Conservation (phyloP, 53 echinoderm and acorn worm genomes). For the Actinopyga echinites region DNA sequence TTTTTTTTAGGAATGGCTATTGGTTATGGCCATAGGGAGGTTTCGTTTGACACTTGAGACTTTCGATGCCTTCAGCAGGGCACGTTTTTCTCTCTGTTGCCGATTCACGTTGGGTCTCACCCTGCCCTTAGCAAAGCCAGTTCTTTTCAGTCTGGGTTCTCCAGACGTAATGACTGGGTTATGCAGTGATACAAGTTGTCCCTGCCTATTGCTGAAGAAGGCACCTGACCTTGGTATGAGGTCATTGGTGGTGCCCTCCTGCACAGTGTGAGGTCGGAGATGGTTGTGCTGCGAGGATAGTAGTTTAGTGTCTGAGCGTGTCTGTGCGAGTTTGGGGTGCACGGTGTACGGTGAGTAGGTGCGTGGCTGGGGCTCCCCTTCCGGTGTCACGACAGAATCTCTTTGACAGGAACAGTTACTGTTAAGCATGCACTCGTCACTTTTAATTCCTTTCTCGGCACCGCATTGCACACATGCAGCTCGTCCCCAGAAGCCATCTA, state of each 20-base stretch:
- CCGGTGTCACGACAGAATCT: constrained; percentile 11
- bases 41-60: background rate
- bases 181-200: constrained; percentile 44
- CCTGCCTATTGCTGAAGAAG: constrained; percentile 76
- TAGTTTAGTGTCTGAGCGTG: constrained; percentile 22
- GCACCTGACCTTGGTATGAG: constrained; percentile 72
- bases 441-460: constrained; percentile 58
- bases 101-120: constrained; percentile 77
- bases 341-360: background rate
- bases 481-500: constrained; percentile 86
- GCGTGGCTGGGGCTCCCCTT: background rate
- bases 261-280: constrained; percentile 28
- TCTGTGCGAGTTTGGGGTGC: constrained; percentile 16
- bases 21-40: constrained; percentile 13
- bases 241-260: background rate
- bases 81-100: constrained; percentile 63
- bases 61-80: constrained; percentile 32
- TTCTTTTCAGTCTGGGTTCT: constrained; percentile 49
- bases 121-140: constrained; percentile 70
- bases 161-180: constrained; percentile 58
- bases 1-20: constrained; percentile 7
- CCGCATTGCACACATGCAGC: constrained; percentile 61
- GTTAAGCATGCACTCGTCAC: constrained; percentile 16
- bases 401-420: background rate
- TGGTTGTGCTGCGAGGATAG: background rate